Evolutionary conservation across 64 coral and sea anemone genomes (phyloP), one percentile per base, ranked within the genome.

Genomic region (Stylophora pistillata): DNA sequence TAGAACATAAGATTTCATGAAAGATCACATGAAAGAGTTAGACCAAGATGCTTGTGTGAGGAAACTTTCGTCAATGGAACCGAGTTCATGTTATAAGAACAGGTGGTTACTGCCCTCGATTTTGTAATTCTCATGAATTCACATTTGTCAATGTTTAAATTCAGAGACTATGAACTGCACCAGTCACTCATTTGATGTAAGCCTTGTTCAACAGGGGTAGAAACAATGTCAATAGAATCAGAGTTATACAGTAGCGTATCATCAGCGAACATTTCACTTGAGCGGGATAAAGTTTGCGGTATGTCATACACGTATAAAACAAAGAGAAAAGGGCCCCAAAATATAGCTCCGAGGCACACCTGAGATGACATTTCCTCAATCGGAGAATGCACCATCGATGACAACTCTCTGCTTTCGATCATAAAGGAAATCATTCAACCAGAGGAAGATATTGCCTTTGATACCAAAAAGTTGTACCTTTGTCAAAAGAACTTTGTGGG

Each of bases 201-300:
- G 33, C 73, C 73, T 76, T 37, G 29, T 77, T 56, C 20, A 77
- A 56, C 74, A 55, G 74, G 53, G 56, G 74, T 5, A 26, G 74
- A 77, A 25, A 77, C 74, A 55, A 26, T 56, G 27, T 77, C 74
- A n/a, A 77, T 56, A 77, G 37, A 77, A 77, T 77, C 47, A 55
- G 53, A 77, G 74, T 27, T 77, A 56, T 77, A 77, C 0, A 77
- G 74, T 13, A 77, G 53, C 41, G 15, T 77, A 12, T 77, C 74
- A 77, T 77, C 53, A 18, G 74, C 47, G n/a, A 77, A 77, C 74
- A 77, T 77, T 77, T 77, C 74, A 77, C 74, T 55, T n/a, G 74
- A 77, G 14, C 74, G 56, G 47, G 74, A 77, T 77, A 74, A 30
- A 74, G 12, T 74, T 33, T 30, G 26, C 32, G 74, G 52, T 55